Evolutionary conservation across 2,888 invertebrate species (phyloP).

Genomic region (Anticlea derivata): DNA sequence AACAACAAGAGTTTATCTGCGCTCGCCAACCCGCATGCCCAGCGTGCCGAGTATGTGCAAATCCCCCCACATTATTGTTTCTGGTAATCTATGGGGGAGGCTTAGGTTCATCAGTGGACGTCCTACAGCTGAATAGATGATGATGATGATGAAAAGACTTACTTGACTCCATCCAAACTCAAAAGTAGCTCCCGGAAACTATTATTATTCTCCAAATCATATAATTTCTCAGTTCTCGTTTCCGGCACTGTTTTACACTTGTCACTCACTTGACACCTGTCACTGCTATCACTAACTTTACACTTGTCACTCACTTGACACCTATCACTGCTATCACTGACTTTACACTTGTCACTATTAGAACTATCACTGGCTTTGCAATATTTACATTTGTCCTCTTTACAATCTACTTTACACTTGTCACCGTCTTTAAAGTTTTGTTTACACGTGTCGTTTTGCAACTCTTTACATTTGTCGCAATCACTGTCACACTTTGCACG

Average conservation of each 20-base stretch:
- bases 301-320: conserved; percentile 2
- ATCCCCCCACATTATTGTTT: too few relatives aligned
- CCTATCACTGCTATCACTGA: not conserved
- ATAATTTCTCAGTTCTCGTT: conserved; percentile 49
- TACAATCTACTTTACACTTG: conserved; percentile 1
- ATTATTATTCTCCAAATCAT: conserved; percentile 69
- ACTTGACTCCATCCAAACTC: conserved; percentile 57
- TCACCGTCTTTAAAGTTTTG: not conserved
- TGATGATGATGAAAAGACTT: conserved; percentile 28
- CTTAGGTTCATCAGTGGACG: too few relatives aligned
- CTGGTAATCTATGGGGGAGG: too few relatives aligned
- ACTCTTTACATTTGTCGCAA: not conserved
- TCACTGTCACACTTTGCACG: not conserved
- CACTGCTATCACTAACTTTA: conserved; percentile 1
- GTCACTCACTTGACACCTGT: conserved; percentile 1
- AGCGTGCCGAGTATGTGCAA: too few relatives aligned
- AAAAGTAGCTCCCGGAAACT: conserved; percentile 47
- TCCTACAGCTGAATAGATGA: too few relatives aligned
- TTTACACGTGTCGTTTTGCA: conserved; percentile 4
- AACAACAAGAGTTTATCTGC: too few relatives aligned
- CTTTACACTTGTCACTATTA: conserved; percentile 7
- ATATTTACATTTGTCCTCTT: too few relatives aligned
- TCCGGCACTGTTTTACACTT: conserved; percentile 51
- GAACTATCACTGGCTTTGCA: not conserved
- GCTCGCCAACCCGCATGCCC: too few relatives aligned